Conservation (phyloP, 1,140 invertebrate genomes). For the Colletes gigas region DNA sequence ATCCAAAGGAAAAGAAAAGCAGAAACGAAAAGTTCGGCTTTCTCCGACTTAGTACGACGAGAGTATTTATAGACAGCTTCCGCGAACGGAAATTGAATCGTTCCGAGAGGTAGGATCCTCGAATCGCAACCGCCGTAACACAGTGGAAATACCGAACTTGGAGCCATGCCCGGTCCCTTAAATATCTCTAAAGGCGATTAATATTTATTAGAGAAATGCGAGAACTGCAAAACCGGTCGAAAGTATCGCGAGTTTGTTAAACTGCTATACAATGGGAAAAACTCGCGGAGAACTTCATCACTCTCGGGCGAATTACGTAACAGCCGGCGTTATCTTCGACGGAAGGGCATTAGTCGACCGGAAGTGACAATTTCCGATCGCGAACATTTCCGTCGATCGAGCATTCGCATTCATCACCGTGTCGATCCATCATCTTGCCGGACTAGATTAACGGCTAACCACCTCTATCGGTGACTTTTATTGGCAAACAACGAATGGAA, state of each 20-base stretch:
- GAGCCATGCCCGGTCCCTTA: no score
- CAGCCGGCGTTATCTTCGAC: conserved; percentile 60
- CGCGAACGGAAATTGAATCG: conserved; percentile 39
- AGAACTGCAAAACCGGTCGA: background rate
- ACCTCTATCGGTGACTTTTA: conserved; percentile 29
- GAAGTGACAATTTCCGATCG: conserved; percentile 73
- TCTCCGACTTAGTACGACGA: background rate
- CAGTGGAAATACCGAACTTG: conserved; percentile 20
- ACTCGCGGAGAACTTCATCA: conserved; percentile 12
- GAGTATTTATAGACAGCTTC: conserved; percentile 1
- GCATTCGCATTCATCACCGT: conserved; percentile 62
- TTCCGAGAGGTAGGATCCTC: conserved; percentile 11
- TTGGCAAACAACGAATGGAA: conserved; percentile 18
- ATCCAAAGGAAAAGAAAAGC: background rate
- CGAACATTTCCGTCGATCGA: conserved; percentile 69
- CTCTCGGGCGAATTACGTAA: conserved; percentile 9
- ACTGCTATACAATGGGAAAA: background rate
- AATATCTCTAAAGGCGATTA: conserved; percentile 6
- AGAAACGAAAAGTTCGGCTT: background rate
- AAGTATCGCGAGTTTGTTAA: conserved; percentile 13
- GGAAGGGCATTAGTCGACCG: conserved; percentile 69
- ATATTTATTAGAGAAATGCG: conserved; percentile 30
- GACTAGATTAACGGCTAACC: conserved; percentile 52
- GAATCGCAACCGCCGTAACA: conserved; percentile 10
- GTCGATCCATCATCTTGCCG: conserved; percentile 51